Conservation (phyloP, 1,140 invertebrate species). For the Batillaria attramentaria region DNA sequence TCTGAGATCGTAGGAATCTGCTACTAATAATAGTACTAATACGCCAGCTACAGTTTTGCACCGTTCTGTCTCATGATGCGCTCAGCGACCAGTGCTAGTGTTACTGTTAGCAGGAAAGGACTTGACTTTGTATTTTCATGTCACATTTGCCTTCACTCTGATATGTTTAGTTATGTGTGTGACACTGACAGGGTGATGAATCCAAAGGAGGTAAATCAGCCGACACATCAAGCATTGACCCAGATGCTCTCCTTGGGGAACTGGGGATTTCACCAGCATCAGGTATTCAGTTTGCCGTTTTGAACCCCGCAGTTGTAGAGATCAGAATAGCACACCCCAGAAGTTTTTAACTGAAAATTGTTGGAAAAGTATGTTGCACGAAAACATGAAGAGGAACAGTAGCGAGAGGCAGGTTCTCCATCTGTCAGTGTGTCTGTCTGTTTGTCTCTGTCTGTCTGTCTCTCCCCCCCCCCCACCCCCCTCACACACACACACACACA, state of each 20-base stretch:
- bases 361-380: not conserved
- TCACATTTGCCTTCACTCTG: too few species aligned
- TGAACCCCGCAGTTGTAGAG: not conserved
- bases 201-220: slow-evolving; percentile 34
- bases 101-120: too few species aligned
- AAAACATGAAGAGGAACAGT: not conserved
- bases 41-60: too few species aligned
- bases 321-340: not conserved
- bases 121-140: too few species aligned
- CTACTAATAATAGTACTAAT: too few species aligned
- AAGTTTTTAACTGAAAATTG: not conserved
- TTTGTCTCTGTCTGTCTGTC: not conserved
- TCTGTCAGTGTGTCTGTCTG: slow-evolving; percentile 1
- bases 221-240: slow-evolving; percentile 51
- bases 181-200: slow-evolving; percentile 41
- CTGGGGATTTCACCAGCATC: slow-evolving; percentile 63
- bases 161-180: too few species aligned
- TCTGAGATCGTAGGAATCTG: too few species aligned
- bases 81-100: too few species aligned
- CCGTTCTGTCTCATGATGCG: too few species aligned
- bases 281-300: slow-evolving; percentile 30
- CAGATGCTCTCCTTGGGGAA: slow-evolving; percentile 63
- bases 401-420: not conserved
- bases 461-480: too few species aligned
- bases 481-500: too few species aligned